Evolutionary conservation across 2,113 vertebrate genomes (phyloP).

Genomic region (Gobius niger): DNA sequence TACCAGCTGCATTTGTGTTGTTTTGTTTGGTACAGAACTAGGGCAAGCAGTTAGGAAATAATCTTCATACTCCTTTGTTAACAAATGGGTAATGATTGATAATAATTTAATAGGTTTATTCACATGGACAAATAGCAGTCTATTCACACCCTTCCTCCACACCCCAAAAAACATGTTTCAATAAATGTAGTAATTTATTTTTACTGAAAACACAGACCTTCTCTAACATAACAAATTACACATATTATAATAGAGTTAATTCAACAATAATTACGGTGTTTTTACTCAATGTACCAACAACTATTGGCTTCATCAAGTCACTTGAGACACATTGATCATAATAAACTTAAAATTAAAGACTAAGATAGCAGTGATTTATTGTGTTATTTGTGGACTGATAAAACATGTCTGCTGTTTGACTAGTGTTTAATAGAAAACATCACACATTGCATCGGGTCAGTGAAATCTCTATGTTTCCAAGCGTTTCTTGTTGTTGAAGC

Average conservation of each 20-base stretch:
- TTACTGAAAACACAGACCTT: neutral
- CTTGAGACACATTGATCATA: slow-evolving; percentile 35
- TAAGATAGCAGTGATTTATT: slow-evolving; percentile 30
- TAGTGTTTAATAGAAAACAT: neutral
- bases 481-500: neutral
- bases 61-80: neutral
- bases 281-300: slow-evolving; percentile 25
- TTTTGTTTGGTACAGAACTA: neutral
- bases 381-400: neutral
- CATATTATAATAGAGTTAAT: slow-evolving; percentile 10
- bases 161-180: neutral
- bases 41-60: neutral
- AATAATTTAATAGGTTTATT: no score
- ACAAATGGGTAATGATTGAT: no score
- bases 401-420: neutral
- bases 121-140: no score
- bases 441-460: neutral
- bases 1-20: neutral
- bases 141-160: no score
- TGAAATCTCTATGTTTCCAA: neutral
- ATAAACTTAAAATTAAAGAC: neutral
- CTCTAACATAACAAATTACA: neutral
- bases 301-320: slow-evolving; percentile 32
- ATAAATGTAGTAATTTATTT: neutral
- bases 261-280: slow-evolving; percentile 30